Evolutionary conservation across 2,113 vertebrate genomes (phyloP).

Genomic region (Hippopotamus amphibius): DNA sequence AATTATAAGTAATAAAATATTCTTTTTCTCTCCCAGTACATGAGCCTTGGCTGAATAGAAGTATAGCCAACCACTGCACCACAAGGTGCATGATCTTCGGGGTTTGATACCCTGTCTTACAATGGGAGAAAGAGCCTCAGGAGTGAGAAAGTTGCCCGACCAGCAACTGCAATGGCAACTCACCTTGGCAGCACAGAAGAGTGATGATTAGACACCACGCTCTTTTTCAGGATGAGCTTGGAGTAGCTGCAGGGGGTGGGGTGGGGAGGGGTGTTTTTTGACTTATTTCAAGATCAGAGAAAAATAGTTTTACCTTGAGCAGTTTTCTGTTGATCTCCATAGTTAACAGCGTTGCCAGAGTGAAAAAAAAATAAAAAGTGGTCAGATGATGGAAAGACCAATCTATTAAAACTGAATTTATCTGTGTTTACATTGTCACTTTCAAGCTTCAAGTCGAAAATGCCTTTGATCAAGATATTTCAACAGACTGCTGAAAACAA

Average conservation of each 20-base stretch:
- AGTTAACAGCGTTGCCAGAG: background rate
- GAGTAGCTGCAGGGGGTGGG: background rate
- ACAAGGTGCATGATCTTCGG: background rate
- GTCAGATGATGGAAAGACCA: background rate
- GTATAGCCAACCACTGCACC: background rate
- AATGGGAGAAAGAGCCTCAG: background rate
- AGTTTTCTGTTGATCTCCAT: background rate
- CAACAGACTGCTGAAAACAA: slow-evolving; percentile 58
- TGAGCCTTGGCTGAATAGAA: background rate
- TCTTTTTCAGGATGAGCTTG: background rate
- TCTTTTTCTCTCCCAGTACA: background rate
- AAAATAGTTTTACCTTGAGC: background rate
- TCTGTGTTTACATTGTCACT: background rate
- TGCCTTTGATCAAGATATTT: slow-evolving; percentile 56
- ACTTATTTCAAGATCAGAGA: slow-evolving; percentile 24
- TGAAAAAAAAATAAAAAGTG: background rate
- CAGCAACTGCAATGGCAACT: background rate
- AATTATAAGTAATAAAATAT: slow-evolving; percentile 53
- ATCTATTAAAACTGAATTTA: background rate
- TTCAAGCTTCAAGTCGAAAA: slow-evolving; percentile 57
- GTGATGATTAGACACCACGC: background rate
- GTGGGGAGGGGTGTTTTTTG: background rate
- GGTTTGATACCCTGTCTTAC: background rate
- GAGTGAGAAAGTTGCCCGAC: background rate
- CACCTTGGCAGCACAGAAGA: background rate